Evolutionary conservation across 2,888 invertebrate genomes (phyloP).

Genomic region (Drosophila pullipes): DNA sequence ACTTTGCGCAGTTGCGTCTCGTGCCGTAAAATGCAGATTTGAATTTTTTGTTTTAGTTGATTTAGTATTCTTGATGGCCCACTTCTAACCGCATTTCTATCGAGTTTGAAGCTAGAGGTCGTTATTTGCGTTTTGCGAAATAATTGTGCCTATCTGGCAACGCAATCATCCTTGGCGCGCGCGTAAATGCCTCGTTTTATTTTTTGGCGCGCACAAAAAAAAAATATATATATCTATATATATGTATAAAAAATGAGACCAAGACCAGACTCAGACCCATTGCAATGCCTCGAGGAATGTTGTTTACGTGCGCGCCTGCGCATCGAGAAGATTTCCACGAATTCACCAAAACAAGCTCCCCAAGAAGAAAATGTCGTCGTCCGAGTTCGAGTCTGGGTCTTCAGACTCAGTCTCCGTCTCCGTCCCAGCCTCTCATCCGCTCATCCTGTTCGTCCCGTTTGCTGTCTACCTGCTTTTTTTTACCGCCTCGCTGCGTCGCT

Average conservation of each 20-base stretch:
- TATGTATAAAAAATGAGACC: conserved; percentile 22
- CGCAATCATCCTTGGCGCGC: conserved; percentile 49
- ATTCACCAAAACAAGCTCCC: conserved; percentile 55
- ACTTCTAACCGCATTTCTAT: conserved; percentile 45
- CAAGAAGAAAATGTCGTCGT: conserved; percentile 44
- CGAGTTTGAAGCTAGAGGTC: conserved; percentile 22
- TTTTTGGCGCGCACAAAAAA: conserved; percentile 69
- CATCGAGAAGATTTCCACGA: conserved; percentile 70
- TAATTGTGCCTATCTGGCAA: conserved; percentile 36
- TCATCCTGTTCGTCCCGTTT: conserved; percentile 78
- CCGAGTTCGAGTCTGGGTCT: conserved; percentile 39
- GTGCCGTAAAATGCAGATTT: conserved; percentile 45
- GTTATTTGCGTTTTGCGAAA: conserved; percentile 10
- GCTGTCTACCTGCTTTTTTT: conserved; percentile 60
- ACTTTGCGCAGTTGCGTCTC: conserved; percentile 43
- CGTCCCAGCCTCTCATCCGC: conserved; percentile 43
- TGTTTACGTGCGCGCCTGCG: conserved; percentile 80
- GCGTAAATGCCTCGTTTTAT: conserved; percentile 43
- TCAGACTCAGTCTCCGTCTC: conserved; percentile 27
- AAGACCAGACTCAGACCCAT: conserved; percentile 45
- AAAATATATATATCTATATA: background rate
- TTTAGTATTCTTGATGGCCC: conserved; percentile 51
- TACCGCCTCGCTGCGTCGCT: conserved; percentile 67
- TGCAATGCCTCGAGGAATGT: conserved; percentile 71
- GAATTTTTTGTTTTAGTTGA: conserved; percentile 9